Percentiles rank a stretch among this genome's conserved stretches.
Conservation (phyloP, 2,888 invertebrate species). For the Dinocampus coccinellae region DNA sequence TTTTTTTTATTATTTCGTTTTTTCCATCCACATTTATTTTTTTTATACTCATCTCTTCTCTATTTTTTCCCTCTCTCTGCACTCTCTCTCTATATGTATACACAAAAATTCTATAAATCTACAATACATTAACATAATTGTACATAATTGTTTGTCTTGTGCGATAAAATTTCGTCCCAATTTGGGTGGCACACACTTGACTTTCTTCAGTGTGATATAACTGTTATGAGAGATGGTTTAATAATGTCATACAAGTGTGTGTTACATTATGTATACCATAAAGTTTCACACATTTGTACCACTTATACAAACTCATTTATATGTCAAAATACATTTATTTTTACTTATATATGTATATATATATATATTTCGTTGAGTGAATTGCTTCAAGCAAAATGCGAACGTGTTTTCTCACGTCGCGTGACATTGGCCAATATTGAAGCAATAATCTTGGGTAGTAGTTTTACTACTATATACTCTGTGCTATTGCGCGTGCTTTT, state of each 20-base stretch:
- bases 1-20: neutral
- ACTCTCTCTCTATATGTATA: neutral
- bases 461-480: slow-evolving; percentile 37
- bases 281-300: slow-evolving; percentile 45
- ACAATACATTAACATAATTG: neutral
- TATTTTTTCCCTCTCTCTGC: no score
- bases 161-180: neutral
- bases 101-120: slow-evolving; percentile 19
- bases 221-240: slow-evolving; percentile 64
- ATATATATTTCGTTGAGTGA: slow-evolving; percentile 14
- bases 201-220: slow-evolving; percentile 48
- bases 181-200: slow-evolving; percentile 17
- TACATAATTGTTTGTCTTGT: neutral
- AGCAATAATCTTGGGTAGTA: slow-evolving; percentile 63
- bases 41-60: no score
- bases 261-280: slow-evolving; percentile 41
- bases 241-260: slow-evolving; percentile 55
- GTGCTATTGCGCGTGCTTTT: slow-evolving; percentile 24
- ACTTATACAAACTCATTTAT: slow-evolving; percentile 44
- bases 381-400: slow-evolving; percentile 24
- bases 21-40: neutral
- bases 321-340: no score
- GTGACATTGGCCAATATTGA: slow-evolving; percentile 65
- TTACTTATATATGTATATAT: neutral
- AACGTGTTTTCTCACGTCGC: slow-evolving; percentile 49